Evolutionary conservation across 2,888 invertebrate species (phyloP).

Genomic region (Calameuta idolon): DNA sequence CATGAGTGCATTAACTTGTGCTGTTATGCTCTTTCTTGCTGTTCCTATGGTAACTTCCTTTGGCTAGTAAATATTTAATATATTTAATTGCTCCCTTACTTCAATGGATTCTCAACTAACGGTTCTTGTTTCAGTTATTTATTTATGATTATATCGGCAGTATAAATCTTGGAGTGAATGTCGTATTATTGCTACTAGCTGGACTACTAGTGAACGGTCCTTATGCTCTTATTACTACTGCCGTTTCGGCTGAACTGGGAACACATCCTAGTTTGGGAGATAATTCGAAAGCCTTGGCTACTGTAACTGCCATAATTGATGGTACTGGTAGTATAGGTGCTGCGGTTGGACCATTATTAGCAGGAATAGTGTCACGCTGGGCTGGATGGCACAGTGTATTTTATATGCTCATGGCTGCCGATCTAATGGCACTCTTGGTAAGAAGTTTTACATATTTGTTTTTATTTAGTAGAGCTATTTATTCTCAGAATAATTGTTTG

Average conservation of each 20-base stretch:
- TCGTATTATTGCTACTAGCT: constrained; percentile 77
- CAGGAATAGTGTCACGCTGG: constrained; percentile 79
- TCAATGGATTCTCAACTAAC: constrained; percentile 5
- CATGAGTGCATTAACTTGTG: constrained; percentile 90
- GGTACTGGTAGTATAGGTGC: constrained; percentile 96
- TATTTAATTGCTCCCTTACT: background rate
- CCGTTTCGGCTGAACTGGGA: constrained; percentile 94
- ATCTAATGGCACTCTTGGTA: constrained; percentile 81
- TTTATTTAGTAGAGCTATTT: background rate
- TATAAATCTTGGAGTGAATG: constrained; percentile 72
- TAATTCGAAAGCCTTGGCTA: constrained; percentile 90
- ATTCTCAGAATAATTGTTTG: background rate
- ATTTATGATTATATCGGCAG: constrained; percentile 82
- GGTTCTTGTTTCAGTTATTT: constrained; percentile 74
- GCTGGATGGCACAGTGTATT: constrained; percentile 89
- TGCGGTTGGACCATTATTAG: constrained; percentile 91
- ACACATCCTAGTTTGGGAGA: constrained; percentile 87
- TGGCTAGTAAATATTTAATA: constrained; percentile 70
- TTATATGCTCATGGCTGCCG: constrained; percentile 88
- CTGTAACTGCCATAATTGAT: constrained; percentile 98
- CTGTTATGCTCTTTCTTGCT: constrained; percentile 81
- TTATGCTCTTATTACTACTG: constrained; percentile 95
- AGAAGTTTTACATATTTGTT: constrained; percentile 18
- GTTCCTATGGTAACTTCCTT: constrained; percentile 89
- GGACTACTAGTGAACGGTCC: constrained; percentile 95